Conservation (phyloP, 2,797 vertebrate genomes). For the Jordanella pulchra region DNA sequence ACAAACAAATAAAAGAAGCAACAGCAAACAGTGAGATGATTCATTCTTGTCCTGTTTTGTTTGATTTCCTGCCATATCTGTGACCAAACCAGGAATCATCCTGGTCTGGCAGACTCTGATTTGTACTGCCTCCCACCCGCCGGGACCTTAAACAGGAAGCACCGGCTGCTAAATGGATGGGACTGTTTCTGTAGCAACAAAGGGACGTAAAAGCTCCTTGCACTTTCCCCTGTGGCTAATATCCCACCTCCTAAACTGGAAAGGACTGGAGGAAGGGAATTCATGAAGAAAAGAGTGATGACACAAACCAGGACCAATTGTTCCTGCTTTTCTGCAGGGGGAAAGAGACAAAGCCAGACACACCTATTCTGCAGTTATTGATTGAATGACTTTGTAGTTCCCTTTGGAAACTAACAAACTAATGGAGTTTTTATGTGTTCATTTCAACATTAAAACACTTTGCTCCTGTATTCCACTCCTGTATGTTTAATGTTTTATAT, state of each 20-base stretch:
- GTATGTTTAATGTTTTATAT: neutral
- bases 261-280: conserved; percentile 42
- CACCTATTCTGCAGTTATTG: conserved; percentile 44
- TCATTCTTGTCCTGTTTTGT: neutral
- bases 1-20: no score
- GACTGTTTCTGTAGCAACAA: conserved; percentile 48
- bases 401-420: conserved; percentile 15
- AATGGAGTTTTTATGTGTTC: conserved; percentile 26
- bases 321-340: conserved; percentile 29
- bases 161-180: conserved; percentile 48
- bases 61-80: conserved; percentile 19
- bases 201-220: conserved; percentile 30
- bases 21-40: neutral
- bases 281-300: conserved; percentile 19
- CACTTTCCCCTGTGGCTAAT: conserved; percentile 37
- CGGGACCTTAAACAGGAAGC: conserved; percentile 60
- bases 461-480: neutral
- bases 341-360: conserved; percentile 7
- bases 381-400: conserved; percentile 35
- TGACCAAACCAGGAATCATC: conserved; percentile 30
- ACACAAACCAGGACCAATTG: conserved; percentile 33
- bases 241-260: conserved; percentile 33
- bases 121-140: conserved; percentile 23
- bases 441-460: conserved; percentile 14
- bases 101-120: conserved; percentile 20